Percentiles rank a stretch among this genome's conserved stretches.
Conservation (phyloP, 2,113 vertebrate genomes). For the Martes martes region DNA sequence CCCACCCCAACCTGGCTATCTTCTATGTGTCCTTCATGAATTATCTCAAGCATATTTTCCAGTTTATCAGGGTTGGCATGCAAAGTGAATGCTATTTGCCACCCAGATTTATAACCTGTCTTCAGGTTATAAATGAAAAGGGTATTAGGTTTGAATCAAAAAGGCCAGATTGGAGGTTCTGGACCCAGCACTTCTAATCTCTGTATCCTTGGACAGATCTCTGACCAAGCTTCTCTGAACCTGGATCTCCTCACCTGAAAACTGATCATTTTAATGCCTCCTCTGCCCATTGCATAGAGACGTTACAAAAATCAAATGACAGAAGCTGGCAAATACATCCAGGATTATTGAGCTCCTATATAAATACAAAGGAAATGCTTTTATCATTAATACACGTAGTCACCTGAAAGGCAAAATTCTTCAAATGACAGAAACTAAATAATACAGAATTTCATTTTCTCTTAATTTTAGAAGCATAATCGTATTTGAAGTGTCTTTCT, state of each 20-base stretch:
- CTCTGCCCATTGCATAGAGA: background rate
- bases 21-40: background rate
- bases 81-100: slow-evolving; percentile 22
- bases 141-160: background rate
- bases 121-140: slow-evolving; percentile 14
- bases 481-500: background rate
- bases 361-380: background rate
- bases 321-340: background rate
- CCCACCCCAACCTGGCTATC: background rate
- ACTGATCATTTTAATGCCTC: background rate
- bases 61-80: background rate
- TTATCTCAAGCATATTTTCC: background rate
- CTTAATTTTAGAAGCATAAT: background rate
- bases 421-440: background rate
- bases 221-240: background rate
- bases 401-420: background rate
- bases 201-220: background rate
- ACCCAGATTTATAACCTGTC: slow-evolving; percentile 27
- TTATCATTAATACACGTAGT: background rate
- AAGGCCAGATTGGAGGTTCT: slow-evolving; percentile 38
- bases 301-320: background rate
- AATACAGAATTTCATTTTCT: background rate
- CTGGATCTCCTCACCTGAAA: background rate
- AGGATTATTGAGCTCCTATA: background rate
- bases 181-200: background rate